Conservation (phyloP, 2,113 vertebrate species). For the Nibea coibor region DNA sequence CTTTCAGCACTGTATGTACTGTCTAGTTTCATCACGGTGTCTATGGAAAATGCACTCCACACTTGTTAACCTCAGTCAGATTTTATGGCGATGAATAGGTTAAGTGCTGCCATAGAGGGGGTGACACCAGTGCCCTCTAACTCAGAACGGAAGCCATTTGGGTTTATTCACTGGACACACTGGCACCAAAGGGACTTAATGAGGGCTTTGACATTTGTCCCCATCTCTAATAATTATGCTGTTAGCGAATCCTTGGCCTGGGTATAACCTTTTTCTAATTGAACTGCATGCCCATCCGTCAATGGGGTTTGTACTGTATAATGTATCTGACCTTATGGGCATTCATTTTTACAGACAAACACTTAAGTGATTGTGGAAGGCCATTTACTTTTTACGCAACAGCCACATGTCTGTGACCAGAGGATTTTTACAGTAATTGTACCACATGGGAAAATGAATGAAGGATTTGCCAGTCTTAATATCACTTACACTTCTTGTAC, state of each 20-base stretch:
- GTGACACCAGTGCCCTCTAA: constrained; percentile 41
- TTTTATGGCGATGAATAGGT: constrained; percentile 57
- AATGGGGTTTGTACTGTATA: constrained; percentile 35
- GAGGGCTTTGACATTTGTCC: constrained; percentile 74
- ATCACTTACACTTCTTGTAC: not conserved
- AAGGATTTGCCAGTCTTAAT: not conserved
- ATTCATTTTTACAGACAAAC: constrained; percentile 19
- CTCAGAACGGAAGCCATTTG: constrained; percentile 39
- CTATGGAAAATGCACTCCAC: constrained; percentile 26
- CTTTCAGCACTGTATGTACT: not conserved
- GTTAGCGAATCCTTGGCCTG: constrained; percentile 47
- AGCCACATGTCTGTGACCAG: not conserved
- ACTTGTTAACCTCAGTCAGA: constrained; percentile 30
- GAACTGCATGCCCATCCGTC: constrained; percentile 41
- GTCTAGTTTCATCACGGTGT: not conserved
- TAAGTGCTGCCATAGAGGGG: constrained; percentile 57
- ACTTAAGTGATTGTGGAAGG: not conserved
- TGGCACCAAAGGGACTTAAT: constrained; percentile 68
- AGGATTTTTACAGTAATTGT: not conserved
- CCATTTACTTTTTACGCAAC: no score
- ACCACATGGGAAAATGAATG: not conserved
- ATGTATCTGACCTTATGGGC: constrained; percentile 39
- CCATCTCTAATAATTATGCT: constrained; percentile 63
- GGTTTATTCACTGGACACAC: constrained; percentile 65
- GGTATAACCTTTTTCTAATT: constrained; percentile 66